A percentile compares a stretch with the other conserved stretches of the same genome.
Evolutionary conservation across 2,888 invertebrate species (phyloP).

Genomic region (Hartigia nigra): DNA sequence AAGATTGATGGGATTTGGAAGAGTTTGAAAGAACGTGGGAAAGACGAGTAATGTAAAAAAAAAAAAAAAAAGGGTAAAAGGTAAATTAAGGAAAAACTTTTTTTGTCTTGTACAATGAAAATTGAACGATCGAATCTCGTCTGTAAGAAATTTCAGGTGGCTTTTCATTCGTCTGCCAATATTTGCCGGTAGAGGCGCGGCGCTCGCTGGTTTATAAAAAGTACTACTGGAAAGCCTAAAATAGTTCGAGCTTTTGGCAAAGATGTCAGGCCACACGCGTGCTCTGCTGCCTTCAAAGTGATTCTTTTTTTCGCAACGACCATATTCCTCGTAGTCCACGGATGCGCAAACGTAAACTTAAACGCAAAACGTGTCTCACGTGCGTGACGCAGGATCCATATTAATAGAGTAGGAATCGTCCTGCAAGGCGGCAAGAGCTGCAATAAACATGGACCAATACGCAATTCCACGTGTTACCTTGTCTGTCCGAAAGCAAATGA

Average conservation of each 20-base stretch:
- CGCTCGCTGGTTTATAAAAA: slow-evolving; percentile 64
- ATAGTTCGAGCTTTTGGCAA: slow-evolving; percentile 16
- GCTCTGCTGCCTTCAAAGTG: slow-evolving; percentile 16
- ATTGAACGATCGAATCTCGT: background rate
- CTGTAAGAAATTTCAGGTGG: background rate
- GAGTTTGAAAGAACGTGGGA: background rate
- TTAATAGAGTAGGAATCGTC: slow-evolving; percentile 33
- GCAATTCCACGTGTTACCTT: background rate
- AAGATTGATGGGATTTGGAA: background rate
- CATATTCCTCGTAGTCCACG: slow-evolving; percentile 40
- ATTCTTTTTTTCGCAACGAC: slow-evolving; percentile 9
- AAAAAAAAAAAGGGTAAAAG: background rate
- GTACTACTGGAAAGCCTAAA: background rate
- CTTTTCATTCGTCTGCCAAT: background rate
- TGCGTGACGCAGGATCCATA: slow-evolving; percentile 49
- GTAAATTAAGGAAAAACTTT: background rate
- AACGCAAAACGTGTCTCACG: slow-evolving; percentile 43
- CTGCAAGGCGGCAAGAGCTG: background rate
- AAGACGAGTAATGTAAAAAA: background rate
- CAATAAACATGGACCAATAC: background rate
- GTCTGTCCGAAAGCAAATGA: background rate
- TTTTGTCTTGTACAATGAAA: background rate
- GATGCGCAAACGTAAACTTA: slow-evolving; percentile 33
- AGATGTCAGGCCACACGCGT: slow-evolving; percentile 22
- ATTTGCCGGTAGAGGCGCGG: slow-evolving; percentile 62